Evolutionary conservation across 2,888 invertebrate species (phyloP).

Genomic region (Epirrita christyi): DNA sequence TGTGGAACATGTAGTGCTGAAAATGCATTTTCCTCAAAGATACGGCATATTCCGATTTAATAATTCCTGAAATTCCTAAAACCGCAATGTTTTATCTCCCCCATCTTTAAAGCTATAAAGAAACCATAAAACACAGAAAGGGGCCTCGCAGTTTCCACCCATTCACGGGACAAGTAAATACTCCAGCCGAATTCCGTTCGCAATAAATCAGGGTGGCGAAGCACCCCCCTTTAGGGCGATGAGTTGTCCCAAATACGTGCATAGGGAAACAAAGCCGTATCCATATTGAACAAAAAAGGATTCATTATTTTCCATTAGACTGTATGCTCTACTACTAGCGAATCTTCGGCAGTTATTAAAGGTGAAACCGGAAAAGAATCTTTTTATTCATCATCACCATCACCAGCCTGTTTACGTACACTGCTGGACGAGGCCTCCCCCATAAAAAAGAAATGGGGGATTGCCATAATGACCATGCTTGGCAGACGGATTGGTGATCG

Average conservation of each 20-base stretch:
- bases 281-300: conserved; percentile 6
- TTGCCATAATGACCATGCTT: too few relatives aligned
- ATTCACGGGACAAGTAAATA: conserved; percentile 31
- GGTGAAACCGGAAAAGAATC: too few relatives aligned
- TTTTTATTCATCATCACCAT: too few relatives aligned
- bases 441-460: too few relatives aligned
- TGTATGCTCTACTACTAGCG: not conserved
- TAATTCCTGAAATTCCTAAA: too few relatives aligned
- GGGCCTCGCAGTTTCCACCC: conserved; percentile 15
- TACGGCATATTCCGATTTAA: too few relatives aligned
- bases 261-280: conserved; percentile 23
- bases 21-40: too few relatives aligned
- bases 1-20: too few relatives aligned
- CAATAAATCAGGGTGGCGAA: conserved; percentile 36
- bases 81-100: conserved; percentile 3
- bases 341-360: too few relatives aligned
- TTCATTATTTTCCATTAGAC: conserved; percentile 4
- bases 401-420: too few relatives aligned
- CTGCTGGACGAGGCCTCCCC: too few relatives aligned
- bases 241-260: conserved; percentile 35
- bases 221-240: conserved; percentile 24
- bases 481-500: too few relatives aligned
- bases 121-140: conserved; percentile 16
- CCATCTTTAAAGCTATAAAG: conserved; percentile 17
- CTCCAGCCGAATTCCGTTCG: conserved; percentile 29